phyloP scores from a whole-genome alignment of 2,888 invertebrate genomes.

The Notodonta ziczac region DNA sequence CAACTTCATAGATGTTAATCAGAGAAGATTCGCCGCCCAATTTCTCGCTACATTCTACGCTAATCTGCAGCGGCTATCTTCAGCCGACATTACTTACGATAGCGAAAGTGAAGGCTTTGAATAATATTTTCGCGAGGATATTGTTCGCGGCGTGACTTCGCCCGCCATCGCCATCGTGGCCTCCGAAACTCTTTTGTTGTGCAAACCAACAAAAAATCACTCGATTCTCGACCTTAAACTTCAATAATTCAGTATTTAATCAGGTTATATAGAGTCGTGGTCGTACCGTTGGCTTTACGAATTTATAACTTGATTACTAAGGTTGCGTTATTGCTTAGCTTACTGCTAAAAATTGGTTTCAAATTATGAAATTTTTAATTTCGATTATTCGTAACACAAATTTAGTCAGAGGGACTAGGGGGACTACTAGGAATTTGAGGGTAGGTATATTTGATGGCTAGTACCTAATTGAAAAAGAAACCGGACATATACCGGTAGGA shows the following conservation, averaged over 20 bases:
- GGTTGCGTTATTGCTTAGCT: constrained; percentile 30
- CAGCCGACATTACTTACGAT: constrained; percentile 44
- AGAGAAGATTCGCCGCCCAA: constrained; percentile 33
- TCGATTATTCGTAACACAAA: constrained; percentile 24
- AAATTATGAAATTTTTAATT: constrained; percentile 48
- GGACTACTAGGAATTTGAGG: no score
- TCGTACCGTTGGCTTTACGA: not conserved
- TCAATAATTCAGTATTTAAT: constrained; percentile 15
- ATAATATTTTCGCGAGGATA: constrained; percentile 75
- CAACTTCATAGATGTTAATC: constrained; percentile 29
- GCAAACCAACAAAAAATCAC: constrained; percentile 25
- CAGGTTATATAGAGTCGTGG: constrained; percentile 14
- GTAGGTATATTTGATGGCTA: no score
- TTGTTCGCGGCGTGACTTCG: constrained; percentile 74
- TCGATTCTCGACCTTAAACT: constrained; percentile 34
- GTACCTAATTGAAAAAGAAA: no score
- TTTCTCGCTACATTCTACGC: constrained; percentile 41
- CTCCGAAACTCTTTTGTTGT: constrained; percentile 31
- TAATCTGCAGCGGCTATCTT: constrained; percentile 55
- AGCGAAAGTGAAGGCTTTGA: constrained; percentile 77
- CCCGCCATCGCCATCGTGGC: constrained; percentile 38
- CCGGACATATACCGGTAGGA: no score
- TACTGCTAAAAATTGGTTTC: constrained; percentile 32
- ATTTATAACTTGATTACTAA: constrained; percentile 30
- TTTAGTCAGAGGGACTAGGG: no score